A percentile compares a stretch with the other conserved stretches of the same genome.
These are phyloP conservation scores for Apomyelois bistriatella DNA, from an alignment of 2,888 invertebrate species.

Conservation along the genomic window DNA sequence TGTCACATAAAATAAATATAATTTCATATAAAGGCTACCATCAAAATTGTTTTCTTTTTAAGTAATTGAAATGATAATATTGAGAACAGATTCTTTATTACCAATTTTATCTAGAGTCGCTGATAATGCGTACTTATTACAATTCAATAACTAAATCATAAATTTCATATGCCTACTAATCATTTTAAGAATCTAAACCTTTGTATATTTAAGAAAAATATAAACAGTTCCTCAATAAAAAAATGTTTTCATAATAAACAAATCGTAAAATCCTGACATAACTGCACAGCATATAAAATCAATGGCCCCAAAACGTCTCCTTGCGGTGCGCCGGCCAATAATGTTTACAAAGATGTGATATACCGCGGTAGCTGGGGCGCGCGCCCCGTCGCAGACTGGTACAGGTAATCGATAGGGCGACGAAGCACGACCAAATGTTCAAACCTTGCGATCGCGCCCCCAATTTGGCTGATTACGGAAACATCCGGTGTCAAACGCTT, in stretches of 20 bases:
- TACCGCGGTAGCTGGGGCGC: conserved; percentile 27
- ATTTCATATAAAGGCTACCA: too few relatives aligned
- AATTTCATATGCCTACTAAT: too few relatives aligned
- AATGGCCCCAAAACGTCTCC: conserved; percentile 12
- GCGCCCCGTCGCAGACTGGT: conserved; percentile 40
- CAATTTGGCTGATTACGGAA: conserved; percentile 13
- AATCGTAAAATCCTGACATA: not conserved
- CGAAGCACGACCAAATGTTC: conserved; percentile 18
- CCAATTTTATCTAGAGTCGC: too few relatives aligned
- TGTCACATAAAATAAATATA: too few relatives aligned
- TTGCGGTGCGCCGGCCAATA: conserved; percentile 10
- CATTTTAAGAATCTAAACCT: too few relatives aligned
- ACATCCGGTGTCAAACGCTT: conserved; percentile 20
- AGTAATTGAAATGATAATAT: too few relatives aligned
- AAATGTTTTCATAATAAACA: not conserved
- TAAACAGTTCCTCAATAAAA: not conserved
- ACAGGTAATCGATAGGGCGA: conserved; percentile 42
- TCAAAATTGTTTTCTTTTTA: too few relatives aligned
- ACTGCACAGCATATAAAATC: not conserved
- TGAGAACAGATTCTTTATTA: too few relatives aligned
- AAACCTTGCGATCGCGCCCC: conserved; percentile 12
- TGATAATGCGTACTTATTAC: too few relatives aligned
- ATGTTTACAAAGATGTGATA: conserved; percentile 16
- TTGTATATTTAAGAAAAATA: not conserved
- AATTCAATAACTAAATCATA: too few relatives aligned